A percentile compares a stretch with the other conserved stretches of the same genome.
Conservation (phyloP, 2,888 invertebrate species). For the Galerucella pusilla region DNA sequence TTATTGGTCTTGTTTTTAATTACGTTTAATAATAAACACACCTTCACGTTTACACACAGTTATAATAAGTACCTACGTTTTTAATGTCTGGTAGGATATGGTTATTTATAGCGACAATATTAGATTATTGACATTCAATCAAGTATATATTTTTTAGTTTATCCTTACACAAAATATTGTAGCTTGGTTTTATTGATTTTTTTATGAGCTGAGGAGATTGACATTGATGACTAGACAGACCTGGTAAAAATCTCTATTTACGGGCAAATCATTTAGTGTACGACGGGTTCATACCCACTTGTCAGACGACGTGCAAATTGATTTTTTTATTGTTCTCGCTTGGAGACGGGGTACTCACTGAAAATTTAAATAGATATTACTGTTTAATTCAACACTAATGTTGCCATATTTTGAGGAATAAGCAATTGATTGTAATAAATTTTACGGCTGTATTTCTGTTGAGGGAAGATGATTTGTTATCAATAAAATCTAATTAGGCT, state of each 20-base stretch:
- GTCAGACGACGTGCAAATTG: not conserved
- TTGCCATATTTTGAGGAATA: not conserved
- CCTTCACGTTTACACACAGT: not conserved
- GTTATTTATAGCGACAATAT: not conserved
- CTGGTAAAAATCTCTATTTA: not conserved
- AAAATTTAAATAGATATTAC: not conserved
- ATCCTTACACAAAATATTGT: not conserved
- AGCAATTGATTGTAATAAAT: too few species aligned
- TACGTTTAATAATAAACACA: constrained; percentile 7
- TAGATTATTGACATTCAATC: not conserved
- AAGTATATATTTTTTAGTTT: not conserved
- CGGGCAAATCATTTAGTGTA: not conserved
- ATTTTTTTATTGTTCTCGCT: not conserved
- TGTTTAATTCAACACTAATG: not conserved
- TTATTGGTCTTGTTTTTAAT: not conserved
- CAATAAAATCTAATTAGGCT: not conserved
- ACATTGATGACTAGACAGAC: constrained; percentile 3
- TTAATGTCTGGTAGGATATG: not conserved
- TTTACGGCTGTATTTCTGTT: not conserved
- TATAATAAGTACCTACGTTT: not conserved
- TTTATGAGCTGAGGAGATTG: constrained; percentile 3
- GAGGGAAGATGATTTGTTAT: not conserved
- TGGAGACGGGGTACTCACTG: not conserved
- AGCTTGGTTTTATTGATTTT: not conserved
- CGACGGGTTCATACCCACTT: not conserved